These are phyloP conservation scores for Diploscapter pachys DNA, from an alignment of 1,140 invertebrate species.

Conservation along the genomic window DNA sequence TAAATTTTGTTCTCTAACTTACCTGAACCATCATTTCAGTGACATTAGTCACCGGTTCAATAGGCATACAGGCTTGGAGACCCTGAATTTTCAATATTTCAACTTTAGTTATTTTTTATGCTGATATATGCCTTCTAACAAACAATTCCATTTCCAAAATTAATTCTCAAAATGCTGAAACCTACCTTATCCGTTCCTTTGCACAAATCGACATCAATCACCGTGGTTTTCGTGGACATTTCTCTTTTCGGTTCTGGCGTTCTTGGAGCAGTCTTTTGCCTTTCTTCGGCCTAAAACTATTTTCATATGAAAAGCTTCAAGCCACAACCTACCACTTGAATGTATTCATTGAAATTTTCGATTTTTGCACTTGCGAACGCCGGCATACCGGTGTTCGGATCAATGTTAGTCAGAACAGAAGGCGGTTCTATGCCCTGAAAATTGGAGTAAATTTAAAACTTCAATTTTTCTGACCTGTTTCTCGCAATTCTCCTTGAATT, in stretches of 20 bases:
- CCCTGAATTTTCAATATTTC: too few species aligned
- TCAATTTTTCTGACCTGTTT: slow-evolving; percentile 12
- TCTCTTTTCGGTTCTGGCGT: slow-evolving; percentile 13
- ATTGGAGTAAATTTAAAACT: background rate
- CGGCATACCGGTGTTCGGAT: slow-evolving; percentile 54
- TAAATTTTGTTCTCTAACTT: too few species aligned
- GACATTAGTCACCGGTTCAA: too few species aligned
- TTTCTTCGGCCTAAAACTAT: slow-evolving; percentile 31
- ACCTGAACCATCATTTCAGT: too few species aligned
- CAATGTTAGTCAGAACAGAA: slow-evolving; percentile 48
- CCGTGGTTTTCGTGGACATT: slow-evolving; percentile 13
- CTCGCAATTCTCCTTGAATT: slow-evolving; percentile 48
- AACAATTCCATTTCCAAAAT: too few species aligned
- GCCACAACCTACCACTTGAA: slow-evolving; percentile 35
- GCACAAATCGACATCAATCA: too few species aligned
- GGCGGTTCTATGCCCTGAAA: slow-evolving; percentile 51
- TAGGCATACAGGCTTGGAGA: too few species aligned
- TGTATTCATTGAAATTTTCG: slow-evolving; percentile 45
- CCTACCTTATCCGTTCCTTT: too few species aligned
- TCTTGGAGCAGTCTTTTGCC: background rate
- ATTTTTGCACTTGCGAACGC: slow-evolving; percentile 42
- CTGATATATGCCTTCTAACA: too few species aligned
- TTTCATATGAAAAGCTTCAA: background rate
- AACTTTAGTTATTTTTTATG: too few species aligned
- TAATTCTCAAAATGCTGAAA: too few species aligned